Base-by-base conservation (phyloP, 2,113 vertebrate genomes). In the Chauna torquata region DNA sequence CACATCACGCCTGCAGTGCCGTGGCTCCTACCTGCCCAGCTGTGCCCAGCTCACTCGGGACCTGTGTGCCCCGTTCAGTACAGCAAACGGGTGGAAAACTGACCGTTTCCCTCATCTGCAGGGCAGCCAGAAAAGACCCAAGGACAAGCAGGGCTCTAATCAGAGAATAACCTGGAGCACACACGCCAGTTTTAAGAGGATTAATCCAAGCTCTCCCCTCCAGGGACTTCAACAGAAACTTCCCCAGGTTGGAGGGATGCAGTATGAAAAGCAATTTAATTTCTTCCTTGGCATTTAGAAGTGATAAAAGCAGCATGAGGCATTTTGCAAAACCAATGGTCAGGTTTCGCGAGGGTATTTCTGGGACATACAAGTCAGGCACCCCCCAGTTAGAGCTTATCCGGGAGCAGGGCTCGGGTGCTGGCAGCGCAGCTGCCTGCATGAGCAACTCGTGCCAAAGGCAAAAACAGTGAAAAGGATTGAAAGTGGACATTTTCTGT, bases 161-260 rank as follows among this genome's bases (percentile, higher is more conserved):
- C 4, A 40, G 66, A 82, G 40, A 79, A 38, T 2, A 3, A 85
- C 71, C 64, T 11, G 75, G 64, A 91, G 59, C 16, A 9, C 68
- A 81, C 16, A 2, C 36, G 85, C 40, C 84, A 75, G 57, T 94
- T 94, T 79, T 86, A 68, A 92, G 92, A 79, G 88, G 95, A 92
- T 97, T 97, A 93, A 92, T 16, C 86, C 66, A 95, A 96, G 79
- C 72, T 79, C n/a, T 40, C 71, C 95, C 78, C 85, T 95, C 74
- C 45, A 70, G 45, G 50, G 65, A 18, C 49, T 54, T 68, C 52
- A 23, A 34, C 34, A 78, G 82, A 86, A 93, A 85, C 88, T 79
- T 82, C 65, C 68, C n/a, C 54, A 49, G 10, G 28, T 42, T 85
- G 79, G 90, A 78, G 59, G 16, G 54, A 74, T 55, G 68, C 27